Conservation (phyloP, 30 jellyfish, hydroid and myxozoan genomes). For the Haliclystus octoradiatus region DNA sequence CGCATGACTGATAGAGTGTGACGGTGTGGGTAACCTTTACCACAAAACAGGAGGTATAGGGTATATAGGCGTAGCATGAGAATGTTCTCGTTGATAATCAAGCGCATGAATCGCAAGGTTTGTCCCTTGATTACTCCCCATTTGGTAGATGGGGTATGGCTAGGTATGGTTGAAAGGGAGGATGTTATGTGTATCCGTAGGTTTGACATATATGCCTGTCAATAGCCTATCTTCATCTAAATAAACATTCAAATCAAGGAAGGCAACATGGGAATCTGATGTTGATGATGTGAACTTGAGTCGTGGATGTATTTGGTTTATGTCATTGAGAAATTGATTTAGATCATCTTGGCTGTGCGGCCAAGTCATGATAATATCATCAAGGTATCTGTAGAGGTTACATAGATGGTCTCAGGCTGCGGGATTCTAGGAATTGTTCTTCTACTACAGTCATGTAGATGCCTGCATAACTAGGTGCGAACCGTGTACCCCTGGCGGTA, state of each 20-base stretch:
- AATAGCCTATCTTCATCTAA: conserved; percentile 12
- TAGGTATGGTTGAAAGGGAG: conserved; percentile 14
- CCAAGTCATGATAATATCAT: conserved; percentile 33
- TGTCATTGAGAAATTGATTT: conserved; percentile 12
- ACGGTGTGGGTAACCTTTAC: too few relatives aligned
- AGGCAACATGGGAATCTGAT: conserved; percentile 9
- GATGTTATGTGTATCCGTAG: conserved; percentile 18
- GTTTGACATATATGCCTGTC: conserved; percentile 11
- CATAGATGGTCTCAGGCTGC: conserved; percentile 5
- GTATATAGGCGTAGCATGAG: too few relatives aligned
- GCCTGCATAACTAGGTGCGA: conserved; percentile 39
- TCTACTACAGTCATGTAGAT: conserved; percentile 33
- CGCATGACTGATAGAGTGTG: too few relatives aligned
- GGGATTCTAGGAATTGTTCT: conserved; percentile 20
- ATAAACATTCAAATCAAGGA: conserved; percentile 27
- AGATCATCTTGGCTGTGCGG: conserved; percentile 3
- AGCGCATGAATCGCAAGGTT: neutral
- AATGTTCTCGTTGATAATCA: neutral
- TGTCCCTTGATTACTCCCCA: neutral
- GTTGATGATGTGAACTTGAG: conserved; percentile 19
- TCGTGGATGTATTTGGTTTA: conserved; percentile 16
- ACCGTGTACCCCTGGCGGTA: conserved; percentile 35
- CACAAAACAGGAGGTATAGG: too few relatives aligned
- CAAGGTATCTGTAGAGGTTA: conserved; percentile 23
- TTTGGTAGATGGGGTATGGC: conserved; percentile 4